phyloP scores from a whole-genome alignment of 2,888 invertebrate species.

The Yponomeuta malinellus region DNA sequence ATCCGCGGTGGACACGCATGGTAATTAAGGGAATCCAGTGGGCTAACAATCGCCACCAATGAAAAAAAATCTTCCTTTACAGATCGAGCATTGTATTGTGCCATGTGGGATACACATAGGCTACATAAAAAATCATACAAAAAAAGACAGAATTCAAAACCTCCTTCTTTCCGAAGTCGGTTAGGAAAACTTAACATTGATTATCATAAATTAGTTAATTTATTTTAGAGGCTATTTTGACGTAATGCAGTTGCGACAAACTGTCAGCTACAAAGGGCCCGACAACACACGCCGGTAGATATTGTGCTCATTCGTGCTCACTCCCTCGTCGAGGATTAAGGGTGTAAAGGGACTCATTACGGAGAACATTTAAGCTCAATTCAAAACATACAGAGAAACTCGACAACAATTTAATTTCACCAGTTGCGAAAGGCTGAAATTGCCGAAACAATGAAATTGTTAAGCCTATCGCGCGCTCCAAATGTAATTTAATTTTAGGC shows the following conservation, averaged over 20 bases:
- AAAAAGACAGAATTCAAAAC: no score
- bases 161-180: no score
- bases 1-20: no score
- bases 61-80: no score
- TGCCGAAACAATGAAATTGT: not conserved
- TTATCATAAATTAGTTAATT: no score
- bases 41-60: no score
- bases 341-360: not conserved
- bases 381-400: not conserved
- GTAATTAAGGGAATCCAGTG: no score
- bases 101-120: no score
- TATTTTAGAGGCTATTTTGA: no score
- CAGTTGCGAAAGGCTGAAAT: not conserved
- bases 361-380: not conserved
- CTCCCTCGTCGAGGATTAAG: not conserved
- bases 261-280: not conserved
- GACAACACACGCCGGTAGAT: not conserved
- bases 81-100: no score
- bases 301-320: not conserved
- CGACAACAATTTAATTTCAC: not conserved
- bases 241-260: not conserved
- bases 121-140: no score
- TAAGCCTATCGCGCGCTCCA: not conserved
- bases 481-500: not conserved
- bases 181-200: no score